Evolutionary conservation across 2,113 vertebrate species (phyloP).

Genomic region (Caranx ignobilis): DNA sequence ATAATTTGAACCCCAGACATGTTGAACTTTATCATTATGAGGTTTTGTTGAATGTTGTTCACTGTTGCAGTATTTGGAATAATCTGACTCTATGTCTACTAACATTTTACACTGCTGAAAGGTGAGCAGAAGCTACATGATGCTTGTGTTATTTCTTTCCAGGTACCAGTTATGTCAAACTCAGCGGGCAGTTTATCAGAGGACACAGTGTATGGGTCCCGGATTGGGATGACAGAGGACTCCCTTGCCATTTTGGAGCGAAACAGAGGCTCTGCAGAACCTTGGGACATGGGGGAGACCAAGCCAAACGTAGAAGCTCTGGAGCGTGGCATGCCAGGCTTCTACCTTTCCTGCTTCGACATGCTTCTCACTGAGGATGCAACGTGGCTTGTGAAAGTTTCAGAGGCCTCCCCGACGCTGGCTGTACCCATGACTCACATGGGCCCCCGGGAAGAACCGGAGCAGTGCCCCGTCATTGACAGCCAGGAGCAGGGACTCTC

Average conservation of each 20-base stretch:
- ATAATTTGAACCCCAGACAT: not conserved
- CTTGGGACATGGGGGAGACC: slow-evolving; percentile 84
- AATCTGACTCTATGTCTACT: not conserved
- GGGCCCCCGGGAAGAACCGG: slow-evolving; percentile 85
- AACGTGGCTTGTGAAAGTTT: slow-evolving; percentile 83
- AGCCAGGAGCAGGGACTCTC: slow-evolving; percentile 90
- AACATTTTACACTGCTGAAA: not conserved
- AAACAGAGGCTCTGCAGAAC: slow-evolving; percentile 68
- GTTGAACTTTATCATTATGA: not conserved
- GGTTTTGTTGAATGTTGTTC: not conserved
- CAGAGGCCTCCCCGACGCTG: slow-evolving; percentile 77
- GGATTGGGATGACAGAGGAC: slow-evolving; percentile 77
- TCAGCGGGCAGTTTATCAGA: slow-evolving; percentile 59
- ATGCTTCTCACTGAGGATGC: slow-evolving; percentile 89
- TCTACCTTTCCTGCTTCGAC: slow-evolving; percentile 94
- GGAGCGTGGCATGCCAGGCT: slow-evolving; percentile 85
- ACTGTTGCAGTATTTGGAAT: not conserved
- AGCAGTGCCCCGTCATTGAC: slow-evolving; percentile 96
- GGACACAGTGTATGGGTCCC: slow-evolving; percentile 60
- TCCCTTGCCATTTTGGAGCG: slow-evolving; percentile 82
- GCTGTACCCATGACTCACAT: slow-evolving; percentile 62
- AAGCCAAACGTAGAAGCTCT: slow-evolving; percentile 76
- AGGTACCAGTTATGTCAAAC: slow-evolving; percentile 73
- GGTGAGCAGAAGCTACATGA: not conserved
- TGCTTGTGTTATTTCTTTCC: not conserved